Evolutionary conservation across 1,140 invertebrate species (phyloP).

Genomic region (Campoletis sonorensis): DNA sequence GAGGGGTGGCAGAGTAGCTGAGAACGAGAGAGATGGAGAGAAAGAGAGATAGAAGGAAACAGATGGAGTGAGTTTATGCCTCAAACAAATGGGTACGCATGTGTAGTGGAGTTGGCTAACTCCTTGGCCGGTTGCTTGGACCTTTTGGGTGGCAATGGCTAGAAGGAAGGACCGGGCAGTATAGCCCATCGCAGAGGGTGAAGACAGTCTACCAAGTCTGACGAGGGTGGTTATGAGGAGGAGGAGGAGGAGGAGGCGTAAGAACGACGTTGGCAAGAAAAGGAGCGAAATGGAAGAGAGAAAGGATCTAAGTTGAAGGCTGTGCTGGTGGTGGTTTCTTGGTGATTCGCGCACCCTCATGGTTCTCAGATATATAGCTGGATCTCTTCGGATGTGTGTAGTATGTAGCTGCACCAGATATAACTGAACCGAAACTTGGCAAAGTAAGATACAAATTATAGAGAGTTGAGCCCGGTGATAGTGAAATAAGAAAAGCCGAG

Average conservation of each 20-base stretch:
- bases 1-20: not conserved
- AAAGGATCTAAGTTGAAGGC: slow-evolving; percentile 14
- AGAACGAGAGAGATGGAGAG: not conserved
- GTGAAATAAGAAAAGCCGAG: slow-evolving; percentile 19
- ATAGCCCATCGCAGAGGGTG: not conserved
- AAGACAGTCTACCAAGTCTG: slow-evolving; percentile 20
- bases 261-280: not conserved
- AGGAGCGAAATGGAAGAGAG: not conserved
- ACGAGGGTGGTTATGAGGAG: not conserved
- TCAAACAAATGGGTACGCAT: slow-evolving; percentile 65
- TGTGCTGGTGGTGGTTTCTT: not conserved
- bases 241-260: not conserved
- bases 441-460: not conserved
- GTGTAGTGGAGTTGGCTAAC: slow-evolving; percentile 56
- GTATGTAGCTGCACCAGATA: slow-evolving; percentile 6
- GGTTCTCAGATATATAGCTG: not conserved
- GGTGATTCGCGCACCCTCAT: not conserved
- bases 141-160: slow-evolving; percentile 5
- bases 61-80: slow-evolving; percentile 55
- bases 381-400: not conserved
- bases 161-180: not conserved
- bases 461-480: not conserved
- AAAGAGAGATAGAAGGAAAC: not conserved
- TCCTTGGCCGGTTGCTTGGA: slow-evolving; percentile 55
- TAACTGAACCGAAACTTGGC: slow-evolving; percentile 29